A percentile compares a stretch with the other conserved stretches of the same genome.
phyloP scores from a whole-genome alignment of 2,113 vertebrate species.

The Lagopus muta region DNA sequence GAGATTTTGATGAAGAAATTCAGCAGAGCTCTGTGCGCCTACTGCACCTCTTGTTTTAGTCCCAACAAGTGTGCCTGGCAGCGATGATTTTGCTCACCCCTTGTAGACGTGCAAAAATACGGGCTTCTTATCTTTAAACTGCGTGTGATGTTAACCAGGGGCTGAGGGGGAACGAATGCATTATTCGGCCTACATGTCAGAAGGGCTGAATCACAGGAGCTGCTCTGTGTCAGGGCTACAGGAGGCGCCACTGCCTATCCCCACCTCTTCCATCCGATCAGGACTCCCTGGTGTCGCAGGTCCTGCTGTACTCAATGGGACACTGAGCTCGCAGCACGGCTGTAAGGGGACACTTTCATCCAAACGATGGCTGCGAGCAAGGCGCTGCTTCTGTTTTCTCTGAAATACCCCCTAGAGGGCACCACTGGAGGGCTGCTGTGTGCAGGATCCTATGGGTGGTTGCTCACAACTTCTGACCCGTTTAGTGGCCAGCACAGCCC shows the following conservation, averaged over 20 bases:
- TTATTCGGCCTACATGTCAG: neutral
- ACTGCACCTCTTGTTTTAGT: neutral
- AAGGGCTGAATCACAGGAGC: neutral
- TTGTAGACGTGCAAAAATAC: neutral
- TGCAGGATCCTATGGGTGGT: neutral
- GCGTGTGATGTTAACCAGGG: fast-evolving
- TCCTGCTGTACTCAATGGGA: fast-evolving
- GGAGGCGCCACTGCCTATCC: neutral
- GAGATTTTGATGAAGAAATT: neutral
- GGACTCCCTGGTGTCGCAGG: neutral
- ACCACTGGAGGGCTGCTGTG: neutral
- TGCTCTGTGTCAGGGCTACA: neutral
- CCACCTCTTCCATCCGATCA: neutral
- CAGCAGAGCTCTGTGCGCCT: neutral
- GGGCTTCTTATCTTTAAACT: neutral
- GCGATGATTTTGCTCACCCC: neutral
- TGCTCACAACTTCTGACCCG: neutral
- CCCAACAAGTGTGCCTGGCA: neutral
- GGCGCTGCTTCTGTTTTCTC: neutral
- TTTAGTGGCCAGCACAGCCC: neutral
- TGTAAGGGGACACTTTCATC: neutral
- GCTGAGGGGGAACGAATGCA: neutral
- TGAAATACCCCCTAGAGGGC: neutral
- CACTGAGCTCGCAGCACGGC: neutral
- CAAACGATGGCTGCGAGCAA: neutral